Conservation (phyloP, 2,797 vertebrate species). For the Glossophaga mutica region DNA sequence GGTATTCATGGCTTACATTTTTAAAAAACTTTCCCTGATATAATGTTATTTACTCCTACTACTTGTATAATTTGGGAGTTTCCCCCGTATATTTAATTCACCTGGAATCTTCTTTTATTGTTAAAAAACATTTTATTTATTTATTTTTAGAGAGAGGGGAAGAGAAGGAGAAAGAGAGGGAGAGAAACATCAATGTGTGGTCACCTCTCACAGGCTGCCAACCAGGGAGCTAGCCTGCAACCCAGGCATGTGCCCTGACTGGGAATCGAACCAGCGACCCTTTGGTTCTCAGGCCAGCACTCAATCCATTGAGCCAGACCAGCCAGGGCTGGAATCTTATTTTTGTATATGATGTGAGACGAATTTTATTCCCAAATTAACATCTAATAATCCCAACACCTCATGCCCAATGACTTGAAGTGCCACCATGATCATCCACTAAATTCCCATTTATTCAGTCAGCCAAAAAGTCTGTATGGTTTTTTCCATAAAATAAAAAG, state of each 20-base stretch:
- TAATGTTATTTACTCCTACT: not conserved
- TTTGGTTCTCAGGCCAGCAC: no score
- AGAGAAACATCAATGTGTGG: no score
- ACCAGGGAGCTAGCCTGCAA: no score
- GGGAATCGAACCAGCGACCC: no score
- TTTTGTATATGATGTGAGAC: not conserved
- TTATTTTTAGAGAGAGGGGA: no score
- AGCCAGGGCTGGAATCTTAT: not conserved
- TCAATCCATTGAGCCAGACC: no score
- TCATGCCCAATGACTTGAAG: not conserved
- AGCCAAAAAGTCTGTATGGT: no score
- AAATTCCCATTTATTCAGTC: not conserved
- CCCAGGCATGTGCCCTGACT: no score
- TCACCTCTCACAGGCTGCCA: no score
- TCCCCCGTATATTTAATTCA: not conserved
- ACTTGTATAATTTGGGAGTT: not conserved
- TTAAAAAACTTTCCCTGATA: not conserved
- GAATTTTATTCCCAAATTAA: slow-evolving; percentile 13
- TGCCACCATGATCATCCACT: not conserved
- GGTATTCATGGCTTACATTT: not conserved
- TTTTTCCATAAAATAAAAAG: no score
- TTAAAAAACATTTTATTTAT: no score
- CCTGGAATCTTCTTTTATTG: not conserved
- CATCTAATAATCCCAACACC: not conserved
- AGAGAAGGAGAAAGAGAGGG: no score